A percentile compares a stretch with the other conserved stretches of the same genome.
These are phyloP conservation scores for Microcebus jonahi DNA, from an alignment of 2,113 vertebrate species.

Conservation along the genomic window DNA sequence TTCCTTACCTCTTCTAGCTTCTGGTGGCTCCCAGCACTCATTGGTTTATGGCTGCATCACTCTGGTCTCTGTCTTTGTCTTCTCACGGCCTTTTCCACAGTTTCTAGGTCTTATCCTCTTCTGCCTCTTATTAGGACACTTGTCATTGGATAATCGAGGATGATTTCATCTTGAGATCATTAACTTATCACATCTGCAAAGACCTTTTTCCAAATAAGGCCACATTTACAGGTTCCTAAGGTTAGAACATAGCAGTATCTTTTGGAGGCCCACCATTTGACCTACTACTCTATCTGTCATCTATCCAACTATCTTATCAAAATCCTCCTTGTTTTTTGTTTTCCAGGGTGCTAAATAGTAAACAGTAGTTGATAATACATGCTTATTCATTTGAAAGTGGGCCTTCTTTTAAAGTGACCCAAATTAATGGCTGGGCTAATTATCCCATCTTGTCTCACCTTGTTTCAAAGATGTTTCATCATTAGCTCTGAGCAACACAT, in stretches of 20 bases:
- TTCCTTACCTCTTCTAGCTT: neutral
- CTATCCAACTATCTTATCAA: neutral
- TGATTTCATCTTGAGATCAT: neutral
- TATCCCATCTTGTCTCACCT: neutral
- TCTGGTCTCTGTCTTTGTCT: neutral
- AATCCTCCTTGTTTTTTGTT: neutral
- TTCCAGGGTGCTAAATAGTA: neutral
- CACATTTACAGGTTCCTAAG: neutral
- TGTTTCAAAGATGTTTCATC: neutral
- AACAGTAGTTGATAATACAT: neutral
- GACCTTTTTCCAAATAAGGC: neutral
- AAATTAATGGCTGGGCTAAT: neutral
- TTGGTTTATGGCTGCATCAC: neutral
- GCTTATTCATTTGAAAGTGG: constrained; percentile 37
- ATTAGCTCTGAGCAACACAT: neutral
- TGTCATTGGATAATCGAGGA: neutral
- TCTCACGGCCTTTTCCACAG: neutral
- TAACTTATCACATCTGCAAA: neutral
- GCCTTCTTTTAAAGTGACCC: constrained; percentile 32
- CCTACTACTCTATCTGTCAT: neutral
- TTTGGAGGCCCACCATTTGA: neutral
- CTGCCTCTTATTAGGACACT: neutral
- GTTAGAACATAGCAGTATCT: neutral
- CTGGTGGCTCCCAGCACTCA: neutral
- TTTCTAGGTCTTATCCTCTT: neutral